Base-by-base conservation (phyloP, 1,140 invertebrate species). In the Gonatopus flavifemur region DNA sequence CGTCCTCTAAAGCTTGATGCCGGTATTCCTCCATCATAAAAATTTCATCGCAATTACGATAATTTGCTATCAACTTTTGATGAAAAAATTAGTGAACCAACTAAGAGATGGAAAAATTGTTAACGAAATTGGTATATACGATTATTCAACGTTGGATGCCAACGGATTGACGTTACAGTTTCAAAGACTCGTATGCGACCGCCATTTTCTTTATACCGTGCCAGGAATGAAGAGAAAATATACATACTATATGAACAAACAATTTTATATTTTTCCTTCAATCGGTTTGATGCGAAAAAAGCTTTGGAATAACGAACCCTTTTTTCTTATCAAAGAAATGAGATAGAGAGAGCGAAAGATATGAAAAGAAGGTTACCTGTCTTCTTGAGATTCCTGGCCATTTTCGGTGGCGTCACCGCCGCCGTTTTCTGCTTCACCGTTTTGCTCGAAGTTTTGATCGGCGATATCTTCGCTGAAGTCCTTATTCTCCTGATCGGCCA, bases 401-500 rank as follows among this genome's bases (percentile, higher is more conserved):
- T 77, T 77, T 36, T 76, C 70, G 19, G 66, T 59, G 50, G 70
- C 67, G 59, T 74, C 74, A 46, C 67, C 69, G 47, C 62, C 70
- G 58, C 59, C 62, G 53, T 73, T 74, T 36, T 72, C 74, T 20
- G 68, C 63, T n/a, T 77, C 74, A 19, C 74, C 75, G 54, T 78
- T 77, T 64, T 77, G 76, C 51, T 78, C 76, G 41, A 75, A 78
- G 37, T 65, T 76, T 47, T 76, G 74, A 35, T 77, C 75, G 28
- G 67, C 68, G 40, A 78, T 63, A 54, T 78, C 76, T 49, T 78
- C 76, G 66, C 74, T 78, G 66, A 77, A 78, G 49, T 77, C 75
- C 62, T 77, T 78, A 36, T 69, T 75, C 52, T 77, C 76, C 62
- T 77, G 74, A 55, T 77, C 75, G 24, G 73, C 67, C 75, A 77